Base-by-base conservation (phyloP, 2,113 vertebrate species). In the Lathamus discolor region DNA sequence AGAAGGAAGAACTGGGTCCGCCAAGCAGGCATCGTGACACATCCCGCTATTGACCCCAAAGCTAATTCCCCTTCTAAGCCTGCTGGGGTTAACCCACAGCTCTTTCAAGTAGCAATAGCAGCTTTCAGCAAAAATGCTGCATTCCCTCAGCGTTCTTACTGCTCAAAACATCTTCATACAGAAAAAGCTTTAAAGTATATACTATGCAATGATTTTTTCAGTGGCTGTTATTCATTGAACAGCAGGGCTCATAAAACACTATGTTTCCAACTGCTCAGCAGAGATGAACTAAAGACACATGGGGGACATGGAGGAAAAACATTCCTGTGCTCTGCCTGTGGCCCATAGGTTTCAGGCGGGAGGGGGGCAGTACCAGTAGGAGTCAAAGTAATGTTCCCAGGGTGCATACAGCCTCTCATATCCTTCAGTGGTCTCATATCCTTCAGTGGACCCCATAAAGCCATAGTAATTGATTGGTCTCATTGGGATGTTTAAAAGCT, bases 331-430 rank as follows among this genome's bases (percentile, higher is more conserved):
- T 78, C n/a, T 41, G 37, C 14, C 28, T 33, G 31, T 4, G 22
- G 44, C 29, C 35, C 9, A 7, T 0, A 1, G 24, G 46, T 18
- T 79, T 25, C 44, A 6, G 29, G 49, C 2, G 0, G 49, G 41
- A 49, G 22, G 48, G 27, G 37, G 17, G 5, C 23, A 6, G 44
- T 7, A 19, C 9, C 0, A 18, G 2, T 15, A 12, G 11, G 35
- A 59, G 55, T 39, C 29, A 31, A 17, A 7, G 51, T 13, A 57
- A 16, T 1, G 2, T 61, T 41, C 49, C 29, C 44, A 20, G 57
- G 7, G 28, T 0, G 2, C 7, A 1, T 17, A 10, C 13, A 48
- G 39, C 37, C 27, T 16, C n/a, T 48, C 31, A 4, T 0, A 44
- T 44, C 63, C 84, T 41, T 35, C 22, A n/a, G n/a, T 1, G 0